Evolutionary conservation across 92 coral and sea anemone species (phyloP), one percentile per base, ranked within the genome.

Genomic region (Porites lobata): DNA sequence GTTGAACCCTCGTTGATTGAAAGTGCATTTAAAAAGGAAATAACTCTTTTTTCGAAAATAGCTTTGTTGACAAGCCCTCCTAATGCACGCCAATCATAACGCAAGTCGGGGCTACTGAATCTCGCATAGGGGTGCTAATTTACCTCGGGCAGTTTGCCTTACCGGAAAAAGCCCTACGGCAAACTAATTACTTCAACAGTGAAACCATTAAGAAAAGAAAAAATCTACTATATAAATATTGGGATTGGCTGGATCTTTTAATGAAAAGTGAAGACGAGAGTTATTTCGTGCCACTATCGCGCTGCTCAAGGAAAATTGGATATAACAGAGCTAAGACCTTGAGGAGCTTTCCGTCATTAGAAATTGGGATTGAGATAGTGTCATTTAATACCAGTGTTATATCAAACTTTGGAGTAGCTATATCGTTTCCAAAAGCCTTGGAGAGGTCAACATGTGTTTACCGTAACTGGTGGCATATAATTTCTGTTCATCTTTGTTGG

Each of bases 311-410:
- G n/a, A 53, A 54, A 17, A 54, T 43, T 69, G 77, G 26, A 54
- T 59, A 47, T 69, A 69, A 53, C 76, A 32, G 9, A 61, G 47
- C 18, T 21, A 6, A 21, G 69, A 32, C 20, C 53, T 21, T 26
- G 76, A 62, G 87, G 50, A 50, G 50, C 43, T 62, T 72, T 83
- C 26, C 62, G 20, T 29, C 69, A 15, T 11, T 73, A 80, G 80
- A 72, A 38, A 4, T 29, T 38, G 6, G 47, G 47, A 38, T 63
- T 59, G 74, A 62, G 72, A 62, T 38, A 43, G n/a, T 73, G 87
- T 73, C 52, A 84, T 84, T 73, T 84, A 84, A 84, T 73, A 84
- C 87, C 87, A 73, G 54, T n/a, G 50, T 84, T 63, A 22, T 22
- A 59, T 20, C 43, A 67, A 17, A 54, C 43, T 52, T 47, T 81